These are phyloP conservation scores for Trachops cirrhosus DNA, from an alignment of 2,797 vertebrate genomes.

Conservation along the genomic window DNA sequence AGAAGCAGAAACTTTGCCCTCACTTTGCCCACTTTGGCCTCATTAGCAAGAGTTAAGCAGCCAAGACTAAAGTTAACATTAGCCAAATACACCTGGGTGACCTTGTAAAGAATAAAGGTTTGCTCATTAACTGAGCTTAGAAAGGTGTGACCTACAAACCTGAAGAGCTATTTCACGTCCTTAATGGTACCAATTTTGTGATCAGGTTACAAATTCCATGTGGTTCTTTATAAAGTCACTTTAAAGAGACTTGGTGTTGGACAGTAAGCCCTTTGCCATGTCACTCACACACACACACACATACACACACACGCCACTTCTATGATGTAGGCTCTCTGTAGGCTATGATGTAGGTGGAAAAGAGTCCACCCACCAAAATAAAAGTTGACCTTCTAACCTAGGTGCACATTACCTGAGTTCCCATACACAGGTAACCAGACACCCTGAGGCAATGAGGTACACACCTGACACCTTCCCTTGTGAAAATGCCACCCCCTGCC, in stretches of 20 bases:
- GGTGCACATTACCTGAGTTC: neutral
- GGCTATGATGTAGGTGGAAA: neutral
- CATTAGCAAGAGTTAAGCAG: constrained; percentile 48
- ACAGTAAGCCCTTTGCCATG: neutral
- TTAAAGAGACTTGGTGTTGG: neutral
- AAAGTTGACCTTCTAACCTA: neutral
- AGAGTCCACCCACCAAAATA: neutral
- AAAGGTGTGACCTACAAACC: constrained; percentile 45
- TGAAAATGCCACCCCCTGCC: neutral
- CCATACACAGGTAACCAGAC: neutral
- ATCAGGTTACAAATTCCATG: constrained; percentile 43
- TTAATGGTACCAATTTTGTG: neutral
- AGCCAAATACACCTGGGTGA: constrained; percentile 51
- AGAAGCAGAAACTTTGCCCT: constrained; percentile 51
- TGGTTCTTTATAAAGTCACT: neutral
- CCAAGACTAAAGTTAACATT: constrained; percentile 28
- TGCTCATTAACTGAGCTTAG: constrained; percentile 42
- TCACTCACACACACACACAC: too few relatives aligned
- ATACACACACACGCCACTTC: neutral
- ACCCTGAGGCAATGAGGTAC: neutral
- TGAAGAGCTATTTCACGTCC: constrained; percentile 32
- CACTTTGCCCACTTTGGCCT: constrained; percentile 32
- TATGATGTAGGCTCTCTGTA: neutral
- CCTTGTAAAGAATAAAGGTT: constrained; percentile 44
- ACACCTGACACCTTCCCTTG: neutral